Base-by-base conservation (phyloP, 2,888 invertebrate species). In the Dicranocentrus wangi region DNA sequence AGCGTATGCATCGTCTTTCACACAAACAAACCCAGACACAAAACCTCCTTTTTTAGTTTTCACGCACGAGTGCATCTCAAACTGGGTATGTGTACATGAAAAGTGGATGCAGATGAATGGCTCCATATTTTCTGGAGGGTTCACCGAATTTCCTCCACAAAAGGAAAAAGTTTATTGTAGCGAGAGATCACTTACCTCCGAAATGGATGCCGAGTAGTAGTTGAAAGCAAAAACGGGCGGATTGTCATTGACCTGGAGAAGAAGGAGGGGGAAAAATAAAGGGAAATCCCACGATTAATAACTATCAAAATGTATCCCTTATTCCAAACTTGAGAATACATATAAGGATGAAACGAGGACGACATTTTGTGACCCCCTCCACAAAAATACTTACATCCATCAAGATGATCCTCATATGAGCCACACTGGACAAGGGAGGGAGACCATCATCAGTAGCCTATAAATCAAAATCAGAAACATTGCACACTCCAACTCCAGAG, bases 171-270 rank as follows among this genome's bases (percentile, higher is more conserved):
- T 39, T 39, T 23, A 21, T 23, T 21, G 55, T 10, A 47, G 55
- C 21, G 3, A n/a, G 13, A 23, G 2, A 42, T 32, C 3, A 84
- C 89, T 89, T 77, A 85, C 86, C 90, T 98, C 97, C 1, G 93
- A 91, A 28, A 96, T 93, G 53, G 91, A 90, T 21, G 94, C 93
- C 86, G 91, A 92, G 89, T 97, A 98, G 85, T 93, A 92, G 87
- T 93, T 93, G 82, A 93, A 92, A 61, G 89, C 93, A 89, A 99
- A 99, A 19, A 95, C 95, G 10, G 99, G 99, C 27, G 97, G 96
- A 90, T 98, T 98, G 89, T 98, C 98, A 86, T 90, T 86, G 19
- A 86, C 82, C 79, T 79, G 28, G n/a, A 23, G 17, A 65, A 69
- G n/a, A n/a, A n/a, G n/a, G n/a, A n/a, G n/a, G n/a, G n/a, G n/a